Conservation (phyloP, 2,113 vertebrate genomes). For the Salminus brasiliensis region DNA sequence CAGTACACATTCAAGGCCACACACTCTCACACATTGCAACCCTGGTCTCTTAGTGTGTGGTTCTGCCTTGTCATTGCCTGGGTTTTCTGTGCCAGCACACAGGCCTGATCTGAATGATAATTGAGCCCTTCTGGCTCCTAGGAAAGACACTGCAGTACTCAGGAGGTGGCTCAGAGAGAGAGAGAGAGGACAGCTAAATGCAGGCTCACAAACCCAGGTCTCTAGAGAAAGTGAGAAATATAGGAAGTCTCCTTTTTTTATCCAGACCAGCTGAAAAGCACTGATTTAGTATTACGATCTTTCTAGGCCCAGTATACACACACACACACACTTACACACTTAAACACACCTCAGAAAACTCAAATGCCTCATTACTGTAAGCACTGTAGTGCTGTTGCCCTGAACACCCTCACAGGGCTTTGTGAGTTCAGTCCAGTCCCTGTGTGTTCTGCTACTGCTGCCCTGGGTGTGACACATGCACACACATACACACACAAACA, state of each 20-base stretch:
- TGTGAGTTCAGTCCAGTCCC: conserved; percentile 70
- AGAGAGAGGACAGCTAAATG: conserved; percentile 6
- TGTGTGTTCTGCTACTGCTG: conserved; percentile 56
- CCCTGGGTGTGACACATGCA: conserved; percentile 34
- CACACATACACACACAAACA: conserved; percentile 26
- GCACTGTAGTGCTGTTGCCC: conserved; percentile 66
- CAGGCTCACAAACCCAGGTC: conserved; percentile 12
- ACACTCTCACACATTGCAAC: conserved; percentile 44
- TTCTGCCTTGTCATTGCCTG: conserved; percentile 62
- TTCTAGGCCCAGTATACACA: conserved; percentile 34
- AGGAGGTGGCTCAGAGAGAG: neutral
- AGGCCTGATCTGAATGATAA: conserved; percentile 62
- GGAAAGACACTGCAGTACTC: conserved; percentile 50
- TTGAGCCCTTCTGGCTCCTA: conserved; percentile 62
- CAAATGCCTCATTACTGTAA: conserved; percentile 79
- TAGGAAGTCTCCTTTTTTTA: neutral
- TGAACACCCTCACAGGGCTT: conserved; percentile 64
- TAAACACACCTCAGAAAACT: conserved; percentile 77
- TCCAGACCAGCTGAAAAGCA: conserved; percentile 18
- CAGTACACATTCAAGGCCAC: conserved; percentile 20
- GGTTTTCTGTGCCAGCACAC: conserved; percentile 56
- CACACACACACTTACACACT: conserved; percentile 41
- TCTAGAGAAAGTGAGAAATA: neutral
- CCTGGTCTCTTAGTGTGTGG: conserved; percentile 49
- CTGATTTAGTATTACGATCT: conserved; percentile 54